Evolutionary conservation across 2,113 vertebrate genomes (phyloP), one percentile per base, ranked within the genome.

Genomic region (Silurus meridionalis): DNA sequence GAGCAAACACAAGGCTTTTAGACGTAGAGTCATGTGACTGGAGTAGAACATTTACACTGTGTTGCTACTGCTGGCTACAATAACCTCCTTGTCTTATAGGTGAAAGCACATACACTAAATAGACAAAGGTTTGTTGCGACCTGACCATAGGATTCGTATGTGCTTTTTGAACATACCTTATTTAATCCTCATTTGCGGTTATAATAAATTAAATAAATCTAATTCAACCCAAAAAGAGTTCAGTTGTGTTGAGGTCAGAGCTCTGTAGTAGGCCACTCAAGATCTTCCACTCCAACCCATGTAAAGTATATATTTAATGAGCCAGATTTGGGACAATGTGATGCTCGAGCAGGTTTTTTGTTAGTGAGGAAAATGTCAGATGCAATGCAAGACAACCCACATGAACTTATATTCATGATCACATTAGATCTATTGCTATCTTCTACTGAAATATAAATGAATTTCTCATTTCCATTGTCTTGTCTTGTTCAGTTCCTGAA

Each of bases 1-100:
- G 71, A 63, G 46, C 11, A 11, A 64, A 23, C 60, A 77, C 58
- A 78, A 79, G 58, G 74, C 74, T 74, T 84, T 75, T 71, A 61
- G 55, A 25, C 46, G 50, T 17, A 19, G 28, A 61, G 83, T 84
- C 83, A 75, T 53, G 58, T 72, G 69, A 84, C 55, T 46, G 37
- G 8, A 74, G 23, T 9, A 75, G 69, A 28, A 61, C 53, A 10
- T 58, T 15, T 72, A 83, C 50, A 60, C 50, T 57, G 6, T 46
- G 78, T 80, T 48, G 19, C 19, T 77, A 23, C 14, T 64, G 28
- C 23, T 5, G 72, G 48, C 72, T 48, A 53, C 7, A 63, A 25
- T 84, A 57, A 57, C 75, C 7, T 60, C 25, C 55, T 80, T 61
- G 57, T 9, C 57, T 61, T 61, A 37, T 60, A 61, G 9, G 5